Conservation (phyloP, 2,888 invertebrate genomes). For the Acanthoscelides obtectus region DNA sequence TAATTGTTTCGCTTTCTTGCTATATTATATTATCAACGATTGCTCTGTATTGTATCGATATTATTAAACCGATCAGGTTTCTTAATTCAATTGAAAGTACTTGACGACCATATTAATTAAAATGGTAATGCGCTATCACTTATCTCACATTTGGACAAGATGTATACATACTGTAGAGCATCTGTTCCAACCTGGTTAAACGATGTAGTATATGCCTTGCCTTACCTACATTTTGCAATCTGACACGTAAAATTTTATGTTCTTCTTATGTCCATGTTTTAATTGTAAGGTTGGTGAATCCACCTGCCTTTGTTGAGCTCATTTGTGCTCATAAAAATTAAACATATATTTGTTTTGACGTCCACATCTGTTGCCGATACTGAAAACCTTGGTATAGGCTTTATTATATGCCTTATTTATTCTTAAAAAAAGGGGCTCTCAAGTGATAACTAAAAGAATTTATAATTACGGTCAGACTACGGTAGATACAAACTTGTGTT, state of each 20-base stretch:
- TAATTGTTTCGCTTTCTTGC: too few species aligned
- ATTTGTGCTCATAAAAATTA: background rate
- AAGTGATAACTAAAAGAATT: too few species aligned
- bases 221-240: background rate
- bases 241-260: background rate
- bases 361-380: background rate
- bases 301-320: background rate
- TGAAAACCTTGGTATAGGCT: background rate
- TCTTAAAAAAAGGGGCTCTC: too few species aligned
- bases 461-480: too few species aligned
- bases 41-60: too few species aligned
- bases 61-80: too few species aligned
- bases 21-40: too few species aligned
- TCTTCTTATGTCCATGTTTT: background rate
- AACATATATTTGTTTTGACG: background rate
- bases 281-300: background rate
- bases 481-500: too few species aligned
- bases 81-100: too few species aligned
- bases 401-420: too few species aligned
- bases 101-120: background rate
- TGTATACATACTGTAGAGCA: background rate
- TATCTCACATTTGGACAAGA: background rate
- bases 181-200: background rate
- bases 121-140: background rate
- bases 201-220: background rate